Percentiles rank a stretch among this genome's conserved stretches.
phyloP scores from a whole-genome alignment of 2,113 vertebrate genomes.

The Austrofundulus limnaeus region DNA sequence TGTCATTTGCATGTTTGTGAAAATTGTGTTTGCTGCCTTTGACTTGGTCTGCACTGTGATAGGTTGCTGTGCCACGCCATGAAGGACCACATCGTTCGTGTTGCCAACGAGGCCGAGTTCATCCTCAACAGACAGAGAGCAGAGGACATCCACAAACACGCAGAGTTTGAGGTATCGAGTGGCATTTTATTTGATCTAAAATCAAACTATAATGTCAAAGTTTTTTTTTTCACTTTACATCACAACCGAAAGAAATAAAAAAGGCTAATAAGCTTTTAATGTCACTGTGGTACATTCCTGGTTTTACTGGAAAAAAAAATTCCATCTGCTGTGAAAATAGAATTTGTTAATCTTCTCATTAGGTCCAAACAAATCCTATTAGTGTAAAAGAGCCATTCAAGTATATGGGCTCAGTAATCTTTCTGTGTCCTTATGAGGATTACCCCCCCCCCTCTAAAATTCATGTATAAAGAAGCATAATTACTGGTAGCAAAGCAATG shows the following conservation, averaged over 20 bases:
- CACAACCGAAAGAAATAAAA: not conserved
- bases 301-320: not conserved
- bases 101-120: constrained; percentile 98
- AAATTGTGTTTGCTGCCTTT: constrained; percentile 6
- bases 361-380: constrained; percentile 46
- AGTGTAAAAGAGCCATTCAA: constrained; percentile 31
- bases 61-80: constrained; percentile 97
- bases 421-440: constrained; percentile 57
- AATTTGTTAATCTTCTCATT: constrained; percentile 29
- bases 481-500: constrained; percentile 40
- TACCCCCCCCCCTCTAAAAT: constrained; percentile 41
- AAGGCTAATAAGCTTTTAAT: not conserved
- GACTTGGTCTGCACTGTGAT: constrained; percentile 8
- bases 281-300: not conserved
- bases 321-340: constrained; percentile 14
- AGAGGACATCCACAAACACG: constrained; percentile 97
- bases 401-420: constrained; percentile 46
- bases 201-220: not conserved
- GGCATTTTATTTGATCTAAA: constrained; percentile 1
- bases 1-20: not conserved
- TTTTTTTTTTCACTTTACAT: not conserved
- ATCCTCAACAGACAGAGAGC: constrained; percentile 97
- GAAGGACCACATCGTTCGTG: constrained; percentile 98
- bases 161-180: constrained; percentile 93
- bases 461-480: constrained; percentile 46